These are phyloP conservation scores for Ardeotis arabs DNA, from an alignment of 2,113 vertebrate genomes.

Conservation along the genomic window DNA sequence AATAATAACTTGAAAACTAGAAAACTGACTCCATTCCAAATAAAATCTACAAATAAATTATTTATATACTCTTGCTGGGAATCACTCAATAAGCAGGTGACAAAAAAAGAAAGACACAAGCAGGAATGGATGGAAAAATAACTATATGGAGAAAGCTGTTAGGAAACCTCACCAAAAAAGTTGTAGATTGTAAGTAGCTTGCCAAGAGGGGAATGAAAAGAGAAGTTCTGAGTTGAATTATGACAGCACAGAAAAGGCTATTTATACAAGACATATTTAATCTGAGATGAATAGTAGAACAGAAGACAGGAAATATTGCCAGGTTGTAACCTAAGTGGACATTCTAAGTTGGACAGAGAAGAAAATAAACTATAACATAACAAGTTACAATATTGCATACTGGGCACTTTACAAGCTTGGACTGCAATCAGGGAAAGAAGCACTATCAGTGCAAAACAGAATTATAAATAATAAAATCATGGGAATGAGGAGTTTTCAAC, in stretches of 20 bases:
- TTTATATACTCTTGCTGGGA: neutral
- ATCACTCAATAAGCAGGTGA: neutral
- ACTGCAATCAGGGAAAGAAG: neutral
- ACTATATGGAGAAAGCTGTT: neutral
- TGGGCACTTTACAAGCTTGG: neutral
- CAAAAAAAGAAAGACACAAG: neutral
- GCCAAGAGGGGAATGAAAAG: neutral
- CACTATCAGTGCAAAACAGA: neutral
- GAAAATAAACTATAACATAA: neutral
- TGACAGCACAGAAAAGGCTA: neutral
- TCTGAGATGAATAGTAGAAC: neutral
- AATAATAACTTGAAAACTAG: neutral
- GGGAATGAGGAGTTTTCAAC: neutral
- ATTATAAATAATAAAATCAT: neutral
- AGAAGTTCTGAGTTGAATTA: neutral
- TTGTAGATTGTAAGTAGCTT: neutral
- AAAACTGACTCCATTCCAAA: neutral
- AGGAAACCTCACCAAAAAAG: neutral
- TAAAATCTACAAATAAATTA: neutral
- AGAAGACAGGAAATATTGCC: neutral
- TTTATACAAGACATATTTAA: neutral
- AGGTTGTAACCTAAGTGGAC: neutral
- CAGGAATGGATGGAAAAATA: neutral
- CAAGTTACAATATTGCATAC: neutral
- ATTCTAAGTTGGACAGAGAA: neutral